Conservation (phyloP, 2,797 vertebrate species). For the Micrastur ruficollis region DNA sequence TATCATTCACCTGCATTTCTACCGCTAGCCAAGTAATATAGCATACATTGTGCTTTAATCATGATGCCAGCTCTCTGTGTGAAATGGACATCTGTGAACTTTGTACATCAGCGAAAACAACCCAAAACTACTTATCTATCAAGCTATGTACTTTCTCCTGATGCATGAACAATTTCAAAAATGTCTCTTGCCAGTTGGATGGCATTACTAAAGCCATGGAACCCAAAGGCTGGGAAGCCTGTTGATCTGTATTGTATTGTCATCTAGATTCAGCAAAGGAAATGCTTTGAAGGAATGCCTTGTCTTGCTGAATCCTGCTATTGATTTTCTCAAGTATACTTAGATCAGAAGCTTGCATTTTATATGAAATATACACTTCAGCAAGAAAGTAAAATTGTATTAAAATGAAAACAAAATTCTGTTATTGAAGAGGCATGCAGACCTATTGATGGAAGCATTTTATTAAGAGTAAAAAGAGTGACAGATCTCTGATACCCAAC, state of each 20-base stretch:
- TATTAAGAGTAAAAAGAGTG: background rate
- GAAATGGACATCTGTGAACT: background rate
- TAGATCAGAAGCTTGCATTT: constrained; percentile 1
- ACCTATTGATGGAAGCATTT: background rate
- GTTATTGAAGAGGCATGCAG: background rate
- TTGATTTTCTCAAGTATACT: background rate
- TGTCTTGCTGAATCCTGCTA: background rate
- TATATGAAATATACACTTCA: background rate
- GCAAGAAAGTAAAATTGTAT: background rate
- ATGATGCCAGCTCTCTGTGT: background rate
- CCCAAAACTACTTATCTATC: background rate
- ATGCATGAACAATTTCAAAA: background rate
- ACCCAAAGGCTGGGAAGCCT: background rate
- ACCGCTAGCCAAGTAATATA: background rate
- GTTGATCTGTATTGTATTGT: background rate
- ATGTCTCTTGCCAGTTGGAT: background rate
- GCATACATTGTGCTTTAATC: constrained; percentile 7
- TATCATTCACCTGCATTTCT: background rate
- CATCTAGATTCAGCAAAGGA: background rate
- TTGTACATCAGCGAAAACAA: background rate
- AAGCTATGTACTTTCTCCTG: background rate
- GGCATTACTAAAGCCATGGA: background rate
- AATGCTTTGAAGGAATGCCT: background rate
- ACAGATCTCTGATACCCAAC: background rate
- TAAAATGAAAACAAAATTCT: background rate